Conservation (phyloP, 53 echinoderm and acorn worm genomes). For the Holothuria scabra region DNA sequence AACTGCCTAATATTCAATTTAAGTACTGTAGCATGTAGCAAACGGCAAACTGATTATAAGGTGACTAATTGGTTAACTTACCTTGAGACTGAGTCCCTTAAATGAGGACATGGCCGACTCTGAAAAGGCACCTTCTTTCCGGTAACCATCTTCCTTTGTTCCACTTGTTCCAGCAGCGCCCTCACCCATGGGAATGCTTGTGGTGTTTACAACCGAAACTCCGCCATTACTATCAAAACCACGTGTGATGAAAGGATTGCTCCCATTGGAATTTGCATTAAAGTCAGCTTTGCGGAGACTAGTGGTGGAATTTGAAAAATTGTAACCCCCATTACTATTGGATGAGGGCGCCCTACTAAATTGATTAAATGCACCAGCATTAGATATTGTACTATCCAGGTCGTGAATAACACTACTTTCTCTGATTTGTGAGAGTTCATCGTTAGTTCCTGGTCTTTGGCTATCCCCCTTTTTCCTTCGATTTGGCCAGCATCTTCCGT, state of each 20-base stretch:
- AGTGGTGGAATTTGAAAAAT: slow-evolving; percentile 43
- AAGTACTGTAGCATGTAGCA: no score
- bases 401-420: slow-evolving; percentile 75
- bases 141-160: not conserved
- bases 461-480: slow-evolving; percentile 71
- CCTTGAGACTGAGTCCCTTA: slow-evolving; percentile 41
- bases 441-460: slow-evolving; percentile 83
- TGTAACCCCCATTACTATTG: slow-evolving; percentile 44
- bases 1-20: no score
- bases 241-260: slow-evolving; percentile 39
- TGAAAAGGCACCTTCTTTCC: not conserved
- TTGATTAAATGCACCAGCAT: slow-evolving; percentile 31
- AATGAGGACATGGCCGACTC: slow-evolving; percentile 9
- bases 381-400: slow-evolving; percentile 69
- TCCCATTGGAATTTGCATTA: slow-evolving; percentile 26
- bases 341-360: slow-evolving; percentile 31
- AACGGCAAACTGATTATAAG: not conserved
- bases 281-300: slow-evolving; percentile 41
- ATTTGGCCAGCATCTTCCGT: slow-evolving; percentile 81
- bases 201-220: not conserved
- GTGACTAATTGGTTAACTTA: not conserved
- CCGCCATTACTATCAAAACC: slow-evolving; percentile 21
- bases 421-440: slow-evolving; percentile 85
- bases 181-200: not conserved
- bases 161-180: slow-evolving; percentile 25